A percentile compares a stretch with the other conserved stretches of the same genome.
Conservation (phyloP, 2,888 invertebrate species). For the Leptopterna dolabrata region DNA sequence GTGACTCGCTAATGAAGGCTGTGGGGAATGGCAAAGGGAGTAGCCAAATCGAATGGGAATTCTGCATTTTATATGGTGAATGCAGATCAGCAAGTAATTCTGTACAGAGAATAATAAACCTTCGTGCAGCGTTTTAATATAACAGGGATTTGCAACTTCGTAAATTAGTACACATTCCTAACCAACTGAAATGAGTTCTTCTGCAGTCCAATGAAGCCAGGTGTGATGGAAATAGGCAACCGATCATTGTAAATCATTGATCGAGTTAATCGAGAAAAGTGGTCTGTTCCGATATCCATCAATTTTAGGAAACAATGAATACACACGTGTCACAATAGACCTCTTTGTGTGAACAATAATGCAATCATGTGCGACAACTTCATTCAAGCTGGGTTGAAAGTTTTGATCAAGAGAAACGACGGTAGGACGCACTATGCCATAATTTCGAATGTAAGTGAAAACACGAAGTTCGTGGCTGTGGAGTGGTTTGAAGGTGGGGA, state of each 20-base stretch:
- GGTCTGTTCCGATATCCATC: neutral
- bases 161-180: too few species aligned
- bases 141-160: too few species aligned
- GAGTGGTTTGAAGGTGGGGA: conserved; percentile 51
- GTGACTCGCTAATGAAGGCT: too few species aligned
- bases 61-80: too few species aligned
- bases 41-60: too few species aligned
- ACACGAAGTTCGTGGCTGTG: conserved; percentile 1
- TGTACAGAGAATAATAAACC: too few species aligned
- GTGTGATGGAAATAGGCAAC: neutral
- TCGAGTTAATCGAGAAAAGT: neutral
- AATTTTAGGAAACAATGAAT: neutral
- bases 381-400: conserved; percentile 30
- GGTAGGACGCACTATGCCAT: conserved; percentile 45
- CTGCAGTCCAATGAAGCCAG: neutral
- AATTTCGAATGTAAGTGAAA: conserved; percentile 1
- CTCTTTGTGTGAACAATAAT: neutral
- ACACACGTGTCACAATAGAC: conserved; percentile 12
- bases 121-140: too few species aligned
- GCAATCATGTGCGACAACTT: neutral
- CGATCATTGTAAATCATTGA: neutral
- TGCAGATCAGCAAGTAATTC: too few species aligned
- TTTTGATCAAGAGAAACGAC: conserved; percentile 39
- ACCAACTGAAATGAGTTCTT: neutral
- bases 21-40: too few species aligned